These are phyloP conservation scores for Beris morrisii DNA, from an alignment of 2,888 invertebrate species.

Conservation along the genomic window DNA sequence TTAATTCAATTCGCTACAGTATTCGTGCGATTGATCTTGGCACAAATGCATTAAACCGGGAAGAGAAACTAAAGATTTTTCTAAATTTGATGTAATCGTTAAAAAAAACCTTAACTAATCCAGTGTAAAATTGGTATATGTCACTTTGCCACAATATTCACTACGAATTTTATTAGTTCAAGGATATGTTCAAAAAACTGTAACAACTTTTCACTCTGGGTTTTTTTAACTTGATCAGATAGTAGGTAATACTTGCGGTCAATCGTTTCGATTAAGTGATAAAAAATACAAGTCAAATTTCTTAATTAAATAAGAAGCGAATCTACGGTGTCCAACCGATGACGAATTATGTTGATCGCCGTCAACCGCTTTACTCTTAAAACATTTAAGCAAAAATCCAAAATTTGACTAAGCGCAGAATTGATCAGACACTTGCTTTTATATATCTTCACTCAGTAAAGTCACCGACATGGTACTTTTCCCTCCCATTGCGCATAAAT, in stretches of 20 bases:
- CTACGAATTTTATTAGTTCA: conserved; percentile 4
- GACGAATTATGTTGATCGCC: conserved; percentile 1
- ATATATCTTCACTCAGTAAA: conserved; percentile 12
- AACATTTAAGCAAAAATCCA: neutral
- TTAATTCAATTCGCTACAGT: conserved; percentile 13
- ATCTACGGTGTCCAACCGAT: conserved; percentile 7
- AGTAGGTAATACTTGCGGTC: neutral
- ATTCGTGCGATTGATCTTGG: conserved; percentile 19
- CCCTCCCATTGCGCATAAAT: conserved; percentile 12
- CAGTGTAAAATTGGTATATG: conserved; percentile 5
- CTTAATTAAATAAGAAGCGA: neutral
- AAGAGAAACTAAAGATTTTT: conserved; percentile 5
- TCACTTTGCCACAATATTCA: neutral
- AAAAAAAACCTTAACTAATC: neutral
- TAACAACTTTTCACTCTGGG: neutral
- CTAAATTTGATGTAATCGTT: neutral
- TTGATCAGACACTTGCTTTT: conserved; percentile 21
- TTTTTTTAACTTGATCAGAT: neutral
- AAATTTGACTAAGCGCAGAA: conserved; percentile 31
- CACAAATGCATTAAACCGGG: conserved; percentile 18
- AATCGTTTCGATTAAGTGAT: neutral
- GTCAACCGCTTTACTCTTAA: neutral
- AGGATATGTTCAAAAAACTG: neutral
- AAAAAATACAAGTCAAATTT: neutral
- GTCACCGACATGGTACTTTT: conserved; percentile 16